phyloP scores from a whole-genome alignment of 2,888 invertebrate genomes.

The Trichogramma dendrolimi region DNA sequence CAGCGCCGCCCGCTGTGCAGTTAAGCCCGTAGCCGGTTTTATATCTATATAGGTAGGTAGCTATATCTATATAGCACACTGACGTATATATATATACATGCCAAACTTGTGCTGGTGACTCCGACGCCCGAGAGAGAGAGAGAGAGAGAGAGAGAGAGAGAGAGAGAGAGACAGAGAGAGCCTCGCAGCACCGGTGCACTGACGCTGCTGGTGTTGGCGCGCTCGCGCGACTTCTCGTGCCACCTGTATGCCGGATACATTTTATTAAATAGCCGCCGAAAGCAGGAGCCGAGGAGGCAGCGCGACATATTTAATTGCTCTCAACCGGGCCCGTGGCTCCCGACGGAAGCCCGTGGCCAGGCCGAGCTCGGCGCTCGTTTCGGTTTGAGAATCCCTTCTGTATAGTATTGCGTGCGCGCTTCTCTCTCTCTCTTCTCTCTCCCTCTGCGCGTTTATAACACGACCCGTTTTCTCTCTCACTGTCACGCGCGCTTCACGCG shows the following conservation, averaged over 20 bases:
- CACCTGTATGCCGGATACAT: conserved; percentile 31
- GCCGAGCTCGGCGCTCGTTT: neutral
- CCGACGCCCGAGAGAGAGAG: neutral
- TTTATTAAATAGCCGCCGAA: conserved; percentile 41
- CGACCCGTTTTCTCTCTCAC: neutral
- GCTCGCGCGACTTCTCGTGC: conserved; percentile 2
- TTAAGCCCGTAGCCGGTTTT: no score
- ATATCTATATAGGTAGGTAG: no score
- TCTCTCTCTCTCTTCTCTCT: neutral
- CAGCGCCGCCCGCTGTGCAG: no score
- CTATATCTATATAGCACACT: no score
- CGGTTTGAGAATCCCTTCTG: conserved; percentile 24
- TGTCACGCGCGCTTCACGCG: neutral
- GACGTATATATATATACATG: neutral
- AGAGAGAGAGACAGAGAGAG: neutral
- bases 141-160: neutral
- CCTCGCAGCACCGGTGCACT: neutral
- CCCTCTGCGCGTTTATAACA: neutral
- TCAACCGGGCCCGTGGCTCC: conserved; percentile 30
- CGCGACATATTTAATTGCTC: conserved; percentile 38
- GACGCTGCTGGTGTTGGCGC: neutral
- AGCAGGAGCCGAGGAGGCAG: conserved; percentile 32
- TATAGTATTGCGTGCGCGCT: neutral
- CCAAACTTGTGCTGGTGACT: neutral
- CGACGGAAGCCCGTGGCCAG: neutral